Conservation (phyloP, 2,113 vertebrate species). For the Paralichthys olivaceus region DNA sequence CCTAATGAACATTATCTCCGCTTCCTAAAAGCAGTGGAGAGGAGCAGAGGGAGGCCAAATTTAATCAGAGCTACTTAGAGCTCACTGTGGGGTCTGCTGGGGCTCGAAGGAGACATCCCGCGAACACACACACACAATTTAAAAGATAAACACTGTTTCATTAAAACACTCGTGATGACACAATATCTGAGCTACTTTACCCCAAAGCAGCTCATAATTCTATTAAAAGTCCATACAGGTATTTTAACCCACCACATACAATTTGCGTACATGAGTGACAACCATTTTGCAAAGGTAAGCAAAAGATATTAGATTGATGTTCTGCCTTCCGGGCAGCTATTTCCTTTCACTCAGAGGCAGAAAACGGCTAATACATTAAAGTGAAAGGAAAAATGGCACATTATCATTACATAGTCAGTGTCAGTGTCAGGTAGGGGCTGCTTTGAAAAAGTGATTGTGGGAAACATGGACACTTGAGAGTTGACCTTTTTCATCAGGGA, state of each 20-base stretch:
- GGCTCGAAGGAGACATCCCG: not conserved
- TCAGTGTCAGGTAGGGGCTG: too few relatives aligned
- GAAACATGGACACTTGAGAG: too few relatives aligned
- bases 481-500: too few relatives aligned
- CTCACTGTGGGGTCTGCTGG: constrained; percentile 52
- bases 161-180: not conserved
- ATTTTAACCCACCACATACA: not conserved
- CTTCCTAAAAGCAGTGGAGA: constrained; percentile 70
- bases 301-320: not conserved
- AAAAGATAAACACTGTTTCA: not conserved
- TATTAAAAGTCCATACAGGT: not conserved
- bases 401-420: too few relatives aligned
- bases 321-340: too few relatives aligned
- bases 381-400: too few relatives aligned
- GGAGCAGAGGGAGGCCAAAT: constrained; percentile 63
- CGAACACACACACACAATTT: constrained; percentile 12
- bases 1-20: constrained; percentile 71
- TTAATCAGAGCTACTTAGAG: constrained; percentile 71
- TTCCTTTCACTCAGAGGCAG: too few relatives aligned
- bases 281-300: not conserved
- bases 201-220: not conserved
- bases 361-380: too few relatives aligned
- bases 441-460: too few relatives aligned
- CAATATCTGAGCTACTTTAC: not conserved
- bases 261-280: not conserved